Conservation (phyloP, 2,797 vertebrate genomes). For the Threskiornis aethiopicus region DNA sequence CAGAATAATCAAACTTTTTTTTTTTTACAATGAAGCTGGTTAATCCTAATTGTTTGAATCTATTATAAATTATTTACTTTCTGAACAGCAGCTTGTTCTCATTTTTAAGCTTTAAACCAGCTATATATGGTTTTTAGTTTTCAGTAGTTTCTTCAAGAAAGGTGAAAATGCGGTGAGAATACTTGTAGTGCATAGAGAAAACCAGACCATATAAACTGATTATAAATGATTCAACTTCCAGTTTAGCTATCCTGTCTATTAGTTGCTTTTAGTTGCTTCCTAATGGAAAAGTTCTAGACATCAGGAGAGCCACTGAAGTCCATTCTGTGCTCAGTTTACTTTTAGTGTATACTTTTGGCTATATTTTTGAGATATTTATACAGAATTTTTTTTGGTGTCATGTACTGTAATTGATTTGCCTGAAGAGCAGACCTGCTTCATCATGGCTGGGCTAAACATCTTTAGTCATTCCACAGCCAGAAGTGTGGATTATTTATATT, state of each 20-base stretch:
- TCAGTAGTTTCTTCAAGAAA: not conserved
- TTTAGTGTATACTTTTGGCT: not conserved
- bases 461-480: not conserved
- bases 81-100: slow-evolving; percentile 62
- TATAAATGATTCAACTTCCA: not conserved
- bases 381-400: not conserved
- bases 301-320: not conserved
- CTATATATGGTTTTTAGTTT: not conserved
- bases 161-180: not conserved
- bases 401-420: not conserved
- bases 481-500: not conserved
- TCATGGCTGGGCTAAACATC: not conserved
- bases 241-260: not conserved
- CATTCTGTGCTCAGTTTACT: not conserved
- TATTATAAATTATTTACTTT: slow-evolving; percentile 64
- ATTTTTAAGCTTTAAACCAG: not conserved
- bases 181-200: not conserved
- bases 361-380: not conserved
- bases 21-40: not conserved
- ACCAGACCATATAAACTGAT: not conserved
- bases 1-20: not conserved
- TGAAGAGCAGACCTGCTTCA: not conserved
- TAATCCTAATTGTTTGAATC: slow-evolving; percentile 66
- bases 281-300: not conserved
- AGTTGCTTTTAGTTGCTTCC: not conserved